Conservation (phyloP, 2,888 invertebrate species). For the Nomada lathburiana region DNA sequence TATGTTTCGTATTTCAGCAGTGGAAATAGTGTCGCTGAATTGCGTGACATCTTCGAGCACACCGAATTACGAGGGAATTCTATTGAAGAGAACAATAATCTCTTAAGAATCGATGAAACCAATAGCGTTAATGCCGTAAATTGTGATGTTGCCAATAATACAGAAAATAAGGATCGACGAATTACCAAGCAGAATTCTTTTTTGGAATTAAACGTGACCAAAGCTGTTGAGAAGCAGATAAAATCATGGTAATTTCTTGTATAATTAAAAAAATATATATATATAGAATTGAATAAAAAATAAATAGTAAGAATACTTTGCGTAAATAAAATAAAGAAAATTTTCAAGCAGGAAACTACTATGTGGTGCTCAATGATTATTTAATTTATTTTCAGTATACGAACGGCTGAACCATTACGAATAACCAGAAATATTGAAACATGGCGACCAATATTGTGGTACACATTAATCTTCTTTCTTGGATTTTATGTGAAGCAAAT, state of each 20-base stretch:
- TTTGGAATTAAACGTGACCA: constrained; percentile 22
- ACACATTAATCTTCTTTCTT: constrained; percentile 75
- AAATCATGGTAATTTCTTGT: constrained; percentile 32
- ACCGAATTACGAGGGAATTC: constrained; percentile 78
- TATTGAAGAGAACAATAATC: constrained; percentile 79
- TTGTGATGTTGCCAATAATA: constrained; percentile 10
- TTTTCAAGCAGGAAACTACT: not conserved
- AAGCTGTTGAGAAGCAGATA: constrained; percentile 41
- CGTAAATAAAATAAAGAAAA: too few relatives aligned
- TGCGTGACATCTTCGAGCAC: constrained; percentile 80
- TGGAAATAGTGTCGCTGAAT: constrained; percentile 76
- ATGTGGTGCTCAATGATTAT: not conserved
- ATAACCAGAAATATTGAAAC: constrained; percentile 52
- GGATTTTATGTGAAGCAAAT: constrained; percentile 77
- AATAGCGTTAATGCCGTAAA: constrained; percentile 9
- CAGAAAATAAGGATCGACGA: constrained; percentile 13
- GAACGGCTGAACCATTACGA: constrained; percentile 41
- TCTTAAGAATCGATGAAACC: constrained; percentile 60
- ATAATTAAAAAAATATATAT: not conserved
- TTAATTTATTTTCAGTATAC: constrained; percentile 41
- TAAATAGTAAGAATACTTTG: not conserved
- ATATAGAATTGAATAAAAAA: not conserved
- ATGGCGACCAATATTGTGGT: constrained; percentile 74
- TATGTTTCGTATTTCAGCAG: constrained; percentile 66
- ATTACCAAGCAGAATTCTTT: constrained; percentile 13